Base-by-base conservation (phyloP, 2,888 invertebrate species). In the Malthinus seriepunctatus region DNA sequence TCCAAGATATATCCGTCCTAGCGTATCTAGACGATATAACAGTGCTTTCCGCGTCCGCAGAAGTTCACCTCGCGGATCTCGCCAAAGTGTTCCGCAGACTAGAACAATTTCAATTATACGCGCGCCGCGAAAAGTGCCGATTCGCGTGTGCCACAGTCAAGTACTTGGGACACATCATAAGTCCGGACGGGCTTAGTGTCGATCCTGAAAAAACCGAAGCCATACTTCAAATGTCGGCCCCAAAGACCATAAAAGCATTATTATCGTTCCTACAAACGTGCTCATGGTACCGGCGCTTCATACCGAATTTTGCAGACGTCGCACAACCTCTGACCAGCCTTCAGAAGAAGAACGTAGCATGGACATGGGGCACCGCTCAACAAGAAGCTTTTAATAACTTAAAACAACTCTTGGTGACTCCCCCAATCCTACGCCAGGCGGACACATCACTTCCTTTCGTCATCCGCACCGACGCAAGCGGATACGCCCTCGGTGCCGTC, bases 21-120 rank as follows among this genome's bases (percentile, higher is more conserved):
- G 64, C 52, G 1, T 72, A 71, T 47, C 53, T 71, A 6, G 69
- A 71, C 34, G 69, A 73, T 38, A 68, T 71, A 8, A 23, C n/a
- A n/a, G n/a, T n/a, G n/a, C n/a, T n/a, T n/a, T n/a, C n/a, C n/a
- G n/a, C n/a, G n/a, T n/a, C n/a, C n/a, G n/a, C n/a, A n/a, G n/a
- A n/a, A n/a, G n/a, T n/a, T n/a, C n/a, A n/a, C 23, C 23, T 23
- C 23, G 23, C 66, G 9, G 7, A 51, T 2, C n/a, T n/a, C n/a
- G n/a, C 47, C 54, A n/a, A 7, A 33, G 54, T 66, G 5, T 66
- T 70, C 47, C 10, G 51, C 8, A 42, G 59, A 12, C 34, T 69
- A 32, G 15, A 45, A 37, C 10, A 54, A 15, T 69, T 63, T 33
- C 59, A 63, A 33, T 56, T 70, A 4, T 38, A 58, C 4, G 35